Evolutionary conservation across 1,140 invertebrate genomes (phyloP), one percentile per base, ranked within the genome.

Genomic region (Solenopsis invicta): DNA sequence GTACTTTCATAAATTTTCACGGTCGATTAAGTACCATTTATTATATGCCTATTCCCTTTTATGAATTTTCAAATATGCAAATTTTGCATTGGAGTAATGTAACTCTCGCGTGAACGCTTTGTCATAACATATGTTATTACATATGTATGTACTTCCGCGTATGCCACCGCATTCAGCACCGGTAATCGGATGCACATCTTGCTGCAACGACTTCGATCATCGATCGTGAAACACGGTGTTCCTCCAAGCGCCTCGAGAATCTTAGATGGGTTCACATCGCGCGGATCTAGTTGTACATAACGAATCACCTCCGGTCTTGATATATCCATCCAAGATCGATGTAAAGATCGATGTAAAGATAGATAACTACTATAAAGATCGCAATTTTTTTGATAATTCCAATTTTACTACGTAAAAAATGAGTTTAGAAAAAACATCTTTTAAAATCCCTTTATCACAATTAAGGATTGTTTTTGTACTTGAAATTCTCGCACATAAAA

Each of bases 101-200:
- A 34, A 16, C 52, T 71, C 37, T 13, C 16, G 54, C 34, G 66
- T 45, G 41, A 74, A 62, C 56, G 21, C 13, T 84, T 75, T 84
- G 29, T 80, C 77, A 67, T 84, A 75, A 84, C 54, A 24, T 61
- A 16, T 50, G 69, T 75, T 74, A 74, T 84, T 84, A 84, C 24
- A 84, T 61, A 50, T 48, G 69, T 74, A 74, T 48, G 54, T 29
- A 61, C 34, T 74, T 75, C 69, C 80, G 80, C 29, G 56, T 84
- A 54, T 50, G 69, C 69, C 71, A 41, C 78, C 37, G 48, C 78
- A 21, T 18, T 41, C 77, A 71, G 80, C 69, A 75, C 74, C 54
- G 56, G 52, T 84, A 84, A 84, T 84, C 80, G 24, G 24, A 82
- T 74, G 80, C 41, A 67, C 41, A 82, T 82, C 80, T 75, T 45